Conservation (phyloP, 2,888 invertebrate genomes). For the Sesamia inferens region DNA sequence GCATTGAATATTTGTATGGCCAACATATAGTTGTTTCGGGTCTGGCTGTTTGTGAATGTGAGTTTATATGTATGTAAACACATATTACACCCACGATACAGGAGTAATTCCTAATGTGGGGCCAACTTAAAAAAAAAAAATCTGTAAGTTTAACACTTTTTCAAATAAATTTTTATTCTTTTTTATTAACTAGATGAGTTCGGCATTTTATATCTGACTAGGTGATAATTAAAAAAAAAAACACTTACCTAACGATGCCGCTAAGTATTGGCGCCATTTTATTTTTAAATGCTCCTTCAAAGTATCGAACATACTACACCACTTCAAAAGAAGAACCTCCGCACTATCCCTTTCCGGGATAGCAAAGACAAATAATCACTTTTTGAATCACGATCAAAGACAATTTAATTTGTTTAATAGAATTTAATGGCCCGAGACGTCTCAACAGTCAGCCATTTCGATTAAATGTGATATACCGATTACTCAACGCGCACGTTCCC, state of each 20-base stretch:
- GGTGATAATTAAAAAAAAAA: not conserved
- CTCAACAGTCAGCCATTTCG: slow-evolving; percentile 71
- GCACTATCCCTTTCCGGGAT: slow-evolving; percentile 47
- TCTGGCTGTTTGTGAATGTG: no score
- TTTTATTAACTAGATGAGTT: no score
- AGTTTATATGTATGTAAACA: no score
- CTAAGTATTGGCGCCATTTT: slow-evolving; percentile 87
- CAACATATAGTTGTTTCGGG: no score
- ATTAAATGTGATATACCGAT: slow-evolving; percentile 70
- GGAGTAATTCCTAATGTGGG: no score
- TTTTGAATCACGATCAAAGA: slow-evolving; percentile 31
- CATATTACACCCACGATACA: no score
- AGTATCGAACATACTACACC: slow-evolving; percentile 74
- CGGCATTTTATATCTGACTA: no score
- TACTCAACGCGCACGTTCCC: slow-evolving; percentile 65
- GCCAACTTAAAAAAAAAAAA: no score
- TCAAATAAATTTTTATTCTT: no score
- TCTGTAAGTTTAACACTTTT: no score
- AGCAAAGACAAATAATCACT: slow-evolving; percentile 39
- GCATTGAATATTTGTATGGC: no score
- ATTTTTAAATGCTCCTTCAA: slow-evolving; percentile 75
- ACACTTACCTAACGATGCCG: slow-evolving; percentile 83
- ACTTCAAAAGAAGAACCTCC: slow-evolving; percentile 50
- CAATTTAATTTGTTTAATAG: slow-evolving; percentile 23
- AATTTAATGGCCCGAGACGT: slow-evolving; percentile 68